Evolutionary conservation across 1,140 invertebrate genomes (phyloP).

Genomic region (Zaprionus ghesquierei): DNA sequence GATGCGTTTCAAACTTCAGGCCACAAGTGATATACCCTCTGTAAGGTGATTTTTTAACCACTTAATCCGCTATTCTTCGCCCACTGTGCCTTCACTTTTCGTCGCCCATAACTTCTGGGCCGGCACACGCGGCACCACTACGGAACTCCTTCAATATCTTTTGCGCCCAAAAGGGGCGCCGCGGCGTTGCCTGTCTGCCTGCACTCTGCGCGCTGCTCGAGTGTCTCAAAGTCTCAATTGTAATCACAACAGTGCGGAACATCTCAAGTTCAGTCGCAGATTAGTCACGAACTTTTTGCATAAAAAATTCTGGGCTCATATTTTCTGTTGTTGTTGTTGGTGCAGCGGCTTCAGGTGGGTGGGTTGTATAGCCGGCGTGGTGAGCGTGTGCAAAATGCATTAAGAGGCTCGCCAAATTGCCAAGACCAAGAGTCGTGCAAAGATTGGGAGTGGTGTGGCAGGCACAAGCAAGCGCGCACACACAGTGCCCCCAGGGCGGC

Average conservation of each 20-base stretch:
- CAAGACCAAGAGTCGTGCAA: constrained; percentile 64
- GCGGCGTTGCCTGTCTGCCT: not conserved
- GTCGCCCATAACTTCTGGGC: constrained; percentile 26
- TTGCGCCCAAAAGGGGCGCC: constrained; percentile 1
- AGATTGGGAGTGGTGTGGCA: constrained; percentile 65
- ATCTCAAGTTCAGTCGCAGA: constrained; percentile 54
- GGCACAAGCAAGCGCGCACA: constrained; percentile 13
- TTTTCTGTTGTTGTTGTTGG: constrained; percentile 24
- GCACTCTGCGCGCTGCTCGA: constrained; percentile 3
- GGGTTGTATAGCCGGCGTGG: constrained; percentile 26
- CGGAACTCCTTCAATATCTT: not conserved
- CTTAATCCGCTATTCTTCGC: not conserved
- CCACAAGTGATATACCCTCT: too few species aligned
- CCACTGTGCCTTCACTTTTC: constrained; percentile 49
- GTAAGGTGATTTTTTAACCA: not conserved
- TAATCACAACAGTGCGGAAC: constrained; percentile 42
- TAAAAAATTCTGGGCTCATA: constrained; percentile 63
- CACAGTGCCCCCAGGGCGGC: constrained; percentile 16
- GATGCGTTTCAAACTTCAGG: too few species aligned
- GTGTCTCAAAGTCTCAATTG: constrained; percentile 49
- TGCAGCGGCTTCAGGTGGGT: constrained; percentile 42
- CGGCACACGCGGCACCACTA: not conserved
- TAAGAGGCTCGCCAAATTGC: constrained; percentile 52
- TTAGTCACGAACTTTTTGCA: constrained; percentile 74
- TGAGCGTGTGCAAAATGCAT: constrained; percentile 56